A percentile compares a stretch with the other conserved stretches of the same genome.
These are phyloP conservation scores for Orycteropus afer DNA, from an alignment of 2,113 vertebrate genomes.

Conservation along the genomic window DNA sequence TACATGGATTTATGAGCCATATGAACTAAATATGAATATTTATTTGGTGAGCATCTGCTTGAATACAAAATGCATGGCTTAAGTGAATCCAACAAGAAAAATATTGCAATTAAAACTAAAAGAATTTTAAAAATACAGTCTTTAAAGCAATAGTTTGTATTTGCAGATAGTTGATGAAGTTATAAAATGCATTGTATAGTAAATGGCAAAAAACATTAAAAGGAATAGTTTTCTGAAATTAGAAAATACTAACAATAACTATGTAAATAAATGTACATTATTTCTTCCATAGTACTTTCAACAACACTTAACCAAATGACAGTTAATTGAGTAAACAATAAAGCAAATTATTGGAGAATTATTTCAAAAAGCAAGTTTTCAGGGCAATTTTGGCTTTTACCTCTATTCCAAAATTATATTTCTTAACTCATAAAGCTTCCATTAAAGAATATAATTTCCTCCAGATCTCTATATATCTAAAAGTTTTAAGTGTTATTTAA, in stretches of 20 bases:
- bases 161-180: slow-evolving; percentile 47
- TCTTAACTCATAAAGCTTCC: neutral
- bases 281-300: neutral
- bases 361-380: neutral
- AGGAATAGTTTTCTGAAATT: slow-evolving; percentile 4
- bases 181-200: slow-evolving; percentile 39
- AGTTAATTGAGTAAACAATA: neutral
- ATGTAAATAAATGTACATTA: neutral
- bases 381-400: neutral
- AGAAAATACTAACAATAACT: slow-evolving; percentile 34
- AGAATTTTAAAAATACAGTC: slow-evolving; percentile 40
- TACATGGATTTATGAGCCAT: slow-evolving; percentile 55
- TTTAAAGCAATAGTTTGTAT: slow-evolving; percentile 46
- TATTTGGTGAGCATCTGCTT: slow-evolving; percentile 66
- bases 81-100: slow-evolving; percentile 64
- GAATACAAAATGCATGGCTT: slow-evolving; percentile 72
- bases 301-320: neutral
- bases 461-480: neutral
- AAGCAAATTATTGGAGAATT: no score
- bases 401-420: neutral
- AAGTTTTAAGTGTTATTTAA: neutral
- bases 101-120: slow-evolving; percentile 57
- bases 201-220: slow-evolving; percentile 47
- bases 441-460: neutral
- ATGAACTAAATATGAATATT: slow-evolving; percentile 69